Percentiles rank a stretch among this genome's conserved stretches.
Conservation (phyloP, 2,113 vertebrate species). For the Larimichthys polyactis region DNA sequence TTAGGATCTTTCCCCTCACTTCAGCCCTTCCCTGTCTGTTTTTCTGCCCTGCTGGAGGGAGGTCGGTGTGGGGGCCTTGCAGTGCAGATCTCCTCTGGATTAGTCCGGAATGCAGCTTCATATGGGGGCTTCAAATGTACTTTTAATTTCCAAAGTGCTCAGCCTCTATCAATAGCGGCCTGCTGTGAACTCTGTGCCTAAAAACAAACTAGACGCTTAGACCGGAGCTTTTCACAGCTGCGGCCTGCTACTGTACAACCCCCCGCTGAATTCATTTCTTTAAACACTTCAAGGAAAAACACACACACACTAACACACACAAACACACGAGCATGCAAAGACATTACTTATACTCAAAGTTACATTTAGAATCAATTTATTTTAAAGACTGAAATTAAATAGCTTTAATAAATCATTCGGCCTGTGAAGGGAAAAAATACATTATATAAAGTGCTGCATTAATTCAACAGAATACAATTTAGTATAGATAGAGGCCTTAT, state of each 20-base stretch:
- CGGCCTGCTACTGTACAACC: conserved; percentile 41
- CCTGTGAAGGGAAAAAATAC: background rate
- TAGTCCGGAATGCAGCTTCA: conserved; percentile 67
- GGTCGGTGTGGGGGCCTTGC: background rate
- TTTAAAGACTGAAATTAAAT: background rate
- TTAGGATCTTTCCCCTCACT: background rate
- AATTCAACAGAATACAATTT: background rate
- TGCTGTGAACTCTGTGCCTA: conserved; percentile 43
- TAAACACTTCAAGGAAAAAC: background rate
- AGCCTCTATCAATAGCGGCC: conserved; percentile 40
- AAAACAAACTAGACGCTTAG: conserved; percentile 60
- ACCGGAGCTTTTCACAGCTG: conserved; percentile 41
- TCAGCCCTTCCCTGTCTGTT: conserved; percentile 5
- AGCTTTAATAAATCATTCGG: too few species aligned
- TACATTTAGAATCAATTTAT: background rate
- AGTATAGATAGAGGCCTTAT: background rate
- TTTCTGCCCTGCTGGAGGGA: background rate
- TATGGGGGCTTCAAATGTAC: conserved; percentile 42
- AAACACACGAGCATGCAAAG: background rate
- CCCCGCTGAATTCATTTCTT: conserved; percentile 13
- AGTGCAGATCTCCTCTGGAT: conserved; percentile 50
- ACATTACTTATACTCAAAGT: too few species aligned
- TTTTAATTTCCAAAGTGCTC: conserved; percentile 59
- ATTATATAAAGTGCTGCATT: too few species aligned
- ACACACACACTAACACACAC: conserved; percentile 3